Base-by-base conservation (phyloP, 1,140 invertebrate species). In the Tetramorium simillimum region DNA sequence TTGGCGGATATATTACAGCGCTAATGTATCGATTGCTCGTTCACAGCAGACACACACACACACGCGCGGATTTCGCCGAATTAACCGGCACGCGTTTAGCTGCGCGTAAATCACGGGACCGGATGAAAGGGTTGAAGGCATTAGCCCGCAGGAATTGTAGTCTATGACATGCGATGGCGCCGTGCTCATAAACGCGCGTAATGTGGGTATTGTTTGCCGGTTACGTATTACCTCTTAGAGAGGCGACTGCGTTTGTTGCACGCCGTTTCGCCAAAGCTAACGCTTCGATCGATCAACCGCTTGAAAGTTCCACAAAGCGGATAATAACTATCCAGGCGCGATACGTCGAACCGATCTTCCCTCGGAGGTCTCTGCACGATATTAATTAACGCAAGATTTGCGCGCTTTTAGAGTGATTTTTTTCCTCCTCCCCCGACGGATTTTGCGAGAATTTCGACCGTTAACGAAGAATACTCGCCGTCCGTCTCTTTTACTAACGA, bases 11-110 rank as follows among this genome's bases (percentile, higher is more conserved):
- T 40, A 40, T 73, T 58, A 60, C 40, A 14, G 33, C 5, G 80
- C 80, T 81, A 81, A 81, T 81, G 12, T 81, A 70, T 81, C 37
- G 77, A 81, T 81, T 70, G 24, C n/a, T n/a, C n/a, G 46, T 12
- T 9, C 10, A 12, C 40, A 0, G 18, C 51, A 1, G 2, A 33
- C 70, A 33, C 18, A 33, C 18, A 14, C 16, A 37, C 72, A 12
- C 9, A 6, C 43, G 33, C 18, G 0, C 3, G 12, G 12, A 1
- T 56, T 14, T 70, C 5, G 69, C 46, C 69, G 69, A 58, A 60
- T 84, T 75, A 73, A 84, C 28, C 10, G 51, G 53, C 53, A 33
- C 78, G 69, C 53, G 18, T 73, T 73, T 21, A 37, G 69, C 65
- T 33, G 33, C 78, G 24, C 53, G 80, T 84, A 62, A 84, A 73